These are phyloP conservation scores for Bovichtus diacanthus DNA, from an alignment of 2,797 vertebrate genomes.

Conservation along the genomic window DNA sequence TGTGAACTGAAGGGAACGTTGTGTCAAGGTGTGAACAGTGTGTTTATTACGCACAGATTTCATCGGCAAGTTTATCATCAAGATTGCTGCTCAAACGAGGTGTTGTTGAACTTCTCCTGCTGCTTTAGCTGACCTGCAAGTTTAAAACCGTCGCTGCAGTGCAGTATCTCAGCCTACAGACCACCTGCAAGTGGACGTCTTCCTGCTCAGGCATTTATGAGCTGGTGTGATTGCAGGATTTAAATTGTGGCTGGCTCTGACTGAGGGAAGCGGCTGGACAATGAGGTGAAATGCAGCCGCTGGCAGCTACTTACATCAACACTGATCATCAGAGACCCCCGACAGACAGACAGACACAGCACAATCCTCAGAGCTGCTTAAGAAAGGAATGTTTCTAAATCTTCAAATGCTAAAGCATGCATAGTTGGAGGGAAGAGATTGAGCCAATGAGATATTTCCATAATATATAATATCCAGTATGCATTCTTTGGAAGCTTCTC, in stretches of 20 bases:
- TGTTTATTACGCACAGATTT: conserved; percentile 1
- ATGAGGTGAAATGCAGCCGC: conserved; percentile 38
- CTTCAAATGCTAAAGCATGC: conserved; percentile 33
- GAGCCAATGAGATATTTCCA: conserved; percentile 49
- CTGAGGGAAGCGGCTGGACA: conserved; percentile 33
- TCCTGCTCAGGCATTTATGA: conserved; percentile 39
- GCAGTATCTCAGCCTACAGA: conserved; percentile 1
- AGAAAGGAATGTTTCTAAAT: conserved; percentile 58
- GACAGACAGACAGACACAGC: conserved; percentile 31
- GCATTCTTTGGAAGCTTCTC: conserved; percentile 13
- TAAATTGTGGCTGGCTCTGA: conserved; percentile 29
- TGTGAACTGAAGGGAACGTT: neutral
- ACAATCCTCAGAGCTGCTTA: conserved; percentile 41
- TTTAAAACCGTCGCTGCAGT: conserved; percentile 4
- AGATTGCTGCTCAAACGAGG: neutral
- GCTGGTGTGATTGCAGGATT: conserved; percentile 26
- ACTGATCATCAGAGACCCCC: conserved; percentile 42
- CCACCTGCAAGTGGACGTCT: conserved; percentile 22
- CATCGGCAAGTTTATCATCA: neutral
- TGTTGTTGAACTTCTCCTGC: neutral
- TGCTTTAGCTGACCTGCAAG: conserved; percentile 1
- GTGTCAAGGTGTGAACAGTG: neutral
- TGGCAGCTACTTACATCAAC: conserved; percentile 52
- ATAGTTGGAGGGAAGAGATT: conserved; percentile 28
- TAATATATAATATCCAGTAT: conserved; percentile 34